Evolutionary conservation across 1,140 invertebrate genomes (phyloP), one percentile per base, ranked within the genome.

Genomic region (Drosophila bocqueti): DNA sequence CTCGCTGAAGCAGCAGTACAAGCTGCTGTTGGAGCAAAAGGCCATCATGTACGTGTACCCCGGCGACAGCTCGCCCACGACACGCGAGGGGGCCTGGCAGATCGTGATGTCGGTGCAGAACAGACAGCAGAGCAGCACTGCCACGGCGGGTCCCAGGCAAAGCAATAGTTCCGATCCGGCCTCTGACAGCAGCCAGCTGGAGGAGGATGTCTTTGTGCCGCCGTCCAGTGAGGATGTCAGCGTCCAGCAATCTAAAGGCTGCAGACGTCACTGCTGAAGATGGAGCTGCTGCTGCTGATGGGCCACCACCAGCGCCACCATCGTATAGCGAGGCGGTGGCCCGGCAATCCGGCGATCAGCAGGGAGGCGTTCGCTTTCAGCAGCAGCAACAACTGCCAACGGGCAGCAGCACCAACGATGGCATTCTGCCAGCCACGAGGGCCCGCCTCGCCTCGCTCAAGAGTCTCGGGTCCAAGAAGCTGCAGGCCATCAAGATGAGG

Each of bases 391-490:
- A 91, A 21, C 81, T 85, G 36, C 40, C 92, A n/a, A 57, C 67
- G 6, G 71, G 59, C 36, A 3, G 59, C 36, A 84, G 75, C 57
- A 83, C 77, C 55, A 69, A 65, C 8, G 87, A 92, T 63, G 93
- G 93, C 74, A 91, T 91, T 63, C 92, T 93, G 67, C 93, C 94
- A 46, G 92, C 94, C 24, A 93, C 94, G 6, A 93, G 95, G 54
- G 95, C 95, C 21, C 93, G 95, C 52, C 91, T 96, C 3, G 94
- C 95, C 75, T 95, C 94, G 63, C 93, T 96, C 2, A 96, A 95
- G 79, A 95, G 95, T 78, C 86, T 96, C 43, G 95, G 95, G 6
- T 94, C 95, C 1, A 95, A 96, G 73, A 96, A 96, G 84, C 91
- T 96, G 43, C 94, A 94, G 36, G 94, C 94, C 57, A 92, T 96